Evolutionary conservation across 2,113 vertebrate species (phyloP).

Genomic region (Cariama cristata): DNA sequence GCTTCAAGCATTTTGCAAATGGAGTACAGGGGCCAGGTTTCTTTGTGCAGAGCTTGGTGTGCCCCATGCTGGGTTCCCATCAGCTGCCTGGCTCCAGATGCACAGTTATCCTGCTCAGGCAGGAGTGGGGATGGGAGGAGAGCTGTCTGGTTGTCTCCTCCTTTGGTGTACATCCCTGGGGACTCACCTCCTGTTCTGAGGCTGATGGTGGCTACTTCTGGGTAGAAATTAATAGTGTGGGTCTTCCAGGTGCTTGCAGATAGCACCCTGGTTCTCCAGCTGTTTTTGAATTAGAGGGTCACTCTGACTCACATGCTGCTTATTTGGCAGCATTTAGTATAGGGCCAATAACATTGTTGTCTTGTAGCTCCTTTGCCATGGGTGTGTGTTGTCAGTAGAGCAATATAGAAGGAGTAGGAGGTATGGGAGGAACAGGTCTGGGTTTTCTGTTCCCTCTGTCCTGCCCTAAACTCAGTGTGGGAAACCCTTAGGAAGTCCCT

Average conservation of each 20-base stretch:
- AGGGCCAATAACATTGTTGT: fast-evolving
- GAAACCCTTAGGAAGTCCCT: background rate
- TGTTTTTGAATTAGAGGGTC: background rate
- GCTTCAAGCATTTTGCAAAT: background rate
- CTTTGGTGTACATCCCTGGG: background rate
- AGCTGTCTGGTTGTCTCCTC: background rate
- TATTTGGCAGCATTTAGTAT: background rate
- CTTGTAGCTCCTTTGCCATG: background rate
- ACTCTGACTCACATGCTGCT: background rate
- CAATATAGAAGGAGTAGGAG: background rate
- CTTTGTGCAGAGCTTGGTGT: background rate
- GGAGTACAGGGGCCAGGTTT: background rate
- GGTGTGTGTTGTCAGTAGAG: background rate
- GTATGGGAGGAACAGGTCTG: background rate
- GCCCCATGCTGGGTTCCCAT: background rate
- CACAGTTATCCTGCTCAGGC: background rate
- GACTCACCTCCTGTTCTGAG: background rate
- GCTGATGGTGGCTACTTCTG: background rate
- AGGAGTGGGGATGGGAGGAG: background rate
- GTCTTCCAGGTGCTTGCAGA: background rate
- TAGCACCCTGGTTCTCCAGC: background rate
- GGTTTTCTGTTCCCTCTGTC: background rate
- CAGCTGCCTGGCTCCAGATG: conserved; percentile 7
- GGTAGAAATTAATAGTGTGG: background rate
- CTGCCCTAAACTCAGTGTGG: background rate